Evolutionary conservation across 2,797 vertebrate genomes (phyloP), one percentile per base, ranked within the genome.

Genomic region (Aselliscus stoliczkanus): DNA sequence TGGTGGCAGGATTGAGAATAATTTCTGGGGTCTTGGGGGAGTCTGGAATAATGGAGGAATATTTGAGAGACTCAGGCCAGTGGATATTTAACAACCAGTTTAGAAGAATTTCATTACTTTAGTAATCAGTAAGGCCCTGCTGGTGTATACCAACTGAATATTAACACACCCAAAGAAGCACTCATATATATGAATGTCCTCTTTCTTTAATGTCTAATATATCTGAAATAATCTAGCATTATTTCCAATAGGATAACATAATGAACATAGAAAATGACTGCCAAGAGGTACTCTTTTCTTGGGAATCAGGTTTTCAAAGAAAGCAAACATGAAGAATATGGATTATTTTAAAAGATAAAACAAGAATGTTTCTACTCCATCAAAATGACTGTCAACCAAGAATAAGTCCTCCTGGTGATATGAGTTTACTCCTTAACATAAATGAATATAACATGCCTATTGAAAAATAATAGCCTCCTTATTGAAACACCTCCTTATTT

Each of bases 381-480:
- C 52, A 79, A 94, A 97, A 93, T 93, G 77, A 77, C 73, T 95
- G 72, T 77, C 90, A 96, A 91, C 67, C 79, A 80, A 96, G 54
- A 52, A 37, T n/a, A 76, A 67, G 27, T 82, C 37, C 47, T 95
- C 73, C 67, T 67, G 76, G 72, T 86, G 93, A 62, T 94, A 17
- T 50, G 90, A 91, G 21, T 76, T 13, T 11, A 84, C 67, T 95
- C 60, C 34, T 89, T 47, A 23, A 91, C 86, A 72, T 90, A 95
- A 95, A 92, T 96, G 73, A 89, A 85, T 75, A 52, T 60, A 96
- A 87, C 8, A 31, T 72, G 56, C 39, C 86, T 81, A 82, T 89
- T 91, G 69, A 97, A 96, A 89, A 84, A 96, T 89, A 97, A 96
- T 95, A 64, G 67, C 50, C 21, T 84, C 50, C 72, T 97, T 86